Conservation (phyloP, 2,888 invertebrate genomes). For the Molorchus minor region DNA sequence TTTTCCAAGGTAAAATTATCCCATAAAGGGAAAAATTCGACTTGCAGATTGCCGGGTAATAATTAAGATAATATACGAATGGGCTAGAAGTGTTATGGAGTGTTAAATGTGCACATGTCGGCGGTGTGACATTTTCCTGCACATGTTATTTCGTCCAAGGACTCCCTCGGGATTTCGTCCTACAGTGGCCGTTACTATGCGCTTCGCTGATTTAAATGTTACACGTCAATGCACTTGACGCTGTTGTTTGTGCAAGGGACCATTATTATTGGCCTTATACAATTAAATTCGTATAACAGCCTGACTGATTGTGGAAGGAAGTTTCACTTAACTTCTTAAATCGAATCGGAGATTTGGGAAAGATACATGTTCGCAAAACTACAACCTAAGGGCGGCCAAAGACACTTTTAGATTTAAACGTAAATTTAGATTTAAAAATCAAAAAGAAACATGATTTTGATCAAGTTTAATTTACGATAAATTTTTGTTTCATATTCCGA, state of each 20-base stretch:
- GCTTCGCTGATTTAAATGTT: conserved; percentile 53
- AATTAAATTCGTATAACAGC: conserved; percentile 18
- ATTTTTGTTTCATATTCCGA: too few species aligned
- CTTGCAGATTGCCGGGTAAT: conserved; percentile 22
- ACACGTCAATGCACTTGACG: conserved; percentile 49
- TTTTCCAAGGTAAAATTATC: too few species aligned
- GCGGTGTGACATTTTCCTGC: conserved; percentile 51
- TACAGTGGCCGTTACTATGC: conserved; percentile 42
- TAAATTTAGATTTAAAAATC: too few species aligned
- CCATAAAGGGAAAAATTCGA: too few species aligned
- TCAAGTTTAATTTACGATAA: too few species aligned
- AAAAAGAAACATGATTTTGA: too few species aligned
- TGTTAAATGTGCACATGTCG: conserved; percentile 51
- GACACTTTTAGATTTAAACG: too few species aligned
- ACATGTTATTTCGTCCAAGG: conserved; percentile 51
- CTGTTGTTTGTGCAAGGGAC: conserved; percentile 33
- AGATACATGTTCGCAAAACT: conserved; percentile 18
- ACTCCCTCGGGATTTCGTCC: conserved; percentile 42
- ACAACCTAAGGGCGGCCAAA: too few species aligned
- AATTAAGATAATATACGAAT: conserved; percentile 52
- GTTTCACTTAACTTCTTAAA: conserved; percentile 23
- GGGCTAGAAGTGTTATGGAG: conserved; percentile 49
- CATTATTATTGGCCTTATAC: conserved; percentile 20
- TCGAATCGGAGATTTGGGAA: conserved; percentile 18
- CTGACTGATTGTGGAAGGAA: conserved; percentile 14